These are phyloP conservation scores for Aphodius granarius DNA, from an alignment of 2,888 invertebrate genomes.

Conservation along the genomic window DNA sequence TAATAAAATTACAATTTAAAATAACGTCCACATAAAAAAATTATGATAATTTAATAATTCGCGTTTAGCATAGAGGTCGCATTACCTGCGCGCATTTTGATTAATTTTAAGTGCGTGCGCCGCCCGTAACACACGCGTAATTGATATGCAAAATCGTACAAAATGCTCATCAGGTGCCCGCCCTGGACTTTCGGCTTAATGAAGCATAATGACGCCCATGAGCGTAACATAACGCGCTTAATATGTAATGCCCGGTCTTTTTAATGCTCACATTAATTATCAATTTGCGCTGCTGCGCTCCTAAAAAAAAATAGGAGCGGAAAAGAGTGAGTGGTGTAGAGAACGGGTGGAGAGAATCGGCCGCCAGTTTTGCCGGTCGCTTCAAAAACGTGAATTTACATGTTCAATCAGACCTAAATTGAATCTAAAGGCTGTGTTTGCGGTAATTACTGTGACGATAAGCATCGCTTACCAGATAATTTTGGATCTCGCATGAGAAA, in stretches of 20 bases:
- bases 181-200: conserved; percentile 8
- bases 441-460: conserved; percentile 1
- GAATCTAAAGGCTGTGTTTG: conserved; percentile 1
- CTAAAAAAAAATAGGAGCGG: background rate
- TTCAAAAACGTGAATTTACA: background rate
- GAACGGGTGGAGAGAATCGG: background rate
- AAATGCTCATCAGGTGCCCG: conserved; percentile 5
- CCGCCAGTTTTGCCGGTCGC: background rate
- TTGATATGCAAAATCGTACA: conserved; percentile 15
- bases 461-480: background rate
- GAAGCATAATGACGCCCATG: conserved; percentile 13
- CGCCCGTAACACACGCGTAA: background rate
- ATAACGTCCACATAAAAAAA: background rate
- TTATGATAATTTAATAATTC: background rate
- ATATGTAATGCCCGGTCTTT: conserved; percentile 6
- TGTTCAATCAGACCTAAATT: conserved; percentile 9
- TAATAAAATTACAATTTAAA: background rate
- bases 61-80: background rate
- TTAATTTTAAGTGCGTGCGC: conserved; percentile 10
- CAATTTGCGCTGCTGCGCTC: conserved; percentile 5
- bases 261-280: conserved; percentile 14
- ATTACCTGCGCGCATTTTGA: background rate
- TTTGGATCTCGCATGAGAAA: background rate
- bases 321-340: background rate
- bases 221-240: conserved; percentile 3